Conservation (phyloP, 2,113 vertebrate species). For the Eretmochelys imbricata region DNA sequence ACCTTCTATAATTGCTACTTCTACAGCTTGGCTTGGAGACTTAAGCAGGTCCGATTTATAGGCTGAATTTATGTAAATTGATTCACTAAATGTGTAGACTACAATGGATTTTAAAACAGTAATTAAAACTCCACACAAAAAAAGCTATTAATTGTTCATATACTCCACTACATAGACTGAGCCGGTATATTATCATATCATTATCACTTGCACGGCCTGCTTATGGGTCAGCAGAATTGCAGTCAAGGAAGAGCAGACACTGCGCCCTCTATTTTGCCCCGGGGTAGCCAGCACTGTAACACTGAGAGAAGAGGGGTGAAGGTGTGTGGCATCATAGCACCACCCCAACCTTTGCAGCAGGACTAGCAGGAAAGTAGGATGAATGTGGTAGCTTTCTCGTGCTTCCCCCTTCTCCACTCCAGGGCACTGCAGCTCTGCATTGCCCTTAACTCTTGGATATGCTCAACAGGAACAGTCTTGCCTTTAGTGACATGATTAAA, state of each 20-base stretch:
- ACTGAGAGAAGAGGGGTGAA: background rate
- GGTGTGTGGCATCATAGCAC: background rate
- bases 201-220: no score
- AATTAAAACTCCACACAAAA: background rate
- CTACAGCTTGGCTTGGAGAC: background rate
- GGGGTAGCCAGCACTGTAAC: no score
- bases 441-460: background rate
- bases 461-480: background rate
- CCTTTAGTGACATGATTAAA: background rate
- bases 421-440: background rate
- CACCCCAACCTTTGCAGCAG: background rate
- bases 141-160: no score
- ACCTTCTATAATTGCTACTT: background rate
- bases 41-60: background rate
- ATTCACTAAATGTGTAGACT: background rate
- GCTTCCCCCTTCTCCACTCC: background rate
- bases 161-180: no score
- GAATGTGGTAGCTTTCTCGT: background rate
- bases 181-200: no score
- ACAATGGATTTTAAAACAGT: background rate
- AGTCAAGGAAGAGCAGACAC: no score
- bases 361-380: background rate
- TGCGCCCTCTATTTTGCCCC: no score
- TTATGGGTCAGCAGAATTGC: no score
- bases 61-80: conserved; percentile 18